Base-by-base conservation (phyloP, 1,140 invertebrate species). In the Drosophila nikananu region DNA sequence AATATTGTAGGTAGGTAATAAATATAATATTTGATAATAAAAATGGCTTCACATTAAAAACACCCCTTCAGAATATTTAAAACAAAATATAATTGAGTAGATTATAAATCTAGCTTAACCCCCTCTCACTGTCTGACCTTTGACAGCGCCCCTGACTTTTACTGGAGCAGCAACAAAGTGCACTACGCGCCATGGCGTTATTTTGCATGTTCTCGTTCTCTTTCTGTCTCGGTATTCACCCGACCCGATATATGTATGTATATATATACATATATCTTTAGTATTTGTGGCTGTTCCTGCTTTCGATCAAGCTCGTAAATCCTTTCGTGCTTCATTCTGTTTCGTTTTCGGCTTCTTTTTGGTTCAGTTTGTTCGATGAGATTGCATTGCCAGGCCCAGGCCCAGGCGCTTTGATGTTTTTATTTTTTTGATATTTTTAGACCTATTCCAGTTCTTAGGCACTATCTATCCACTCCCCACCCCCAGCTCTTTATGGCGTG, bases 241-340 rank as follows among this genome's bases (percentile, higher is more conserved):
- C 37, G 15, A 21, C 61, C n/a, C 23, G 35, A n/a, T 12, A 51
- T 65, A 59, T 23, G 23, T 23, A 23, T 23, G 23, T 27, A 27
- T 64, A 63, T 23, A 32, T 41, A 52, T 13, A n/a, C n/a, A 25
- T 64, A 64, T 21, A 19, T 62, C 21, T 42, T 42, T 23, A 42
- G 39, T 68, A 76, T 82, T 71, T 66, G 64, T 60, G 37, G 39
- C 55, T 74, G 66, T 82, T 80, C 72, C 79, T 86, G 82, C 73
- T 75, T 89, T 84, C 84, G 86, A 87, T 87, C 81, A 89, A 84
- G 86, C 86, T 87, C 84, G 84, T 87, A 87, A 87, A 87, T 87
- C 84, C 84, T 89, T 87, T 90, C 81, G 84, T 89, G 84, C 83
- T 52, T 79, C 60, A 71, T 73, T 62, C 60, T 70, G 60, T 78